Conservation (phyloP, 2,888 invertebrate genomes). For the Cephus spinipes region DNA sequence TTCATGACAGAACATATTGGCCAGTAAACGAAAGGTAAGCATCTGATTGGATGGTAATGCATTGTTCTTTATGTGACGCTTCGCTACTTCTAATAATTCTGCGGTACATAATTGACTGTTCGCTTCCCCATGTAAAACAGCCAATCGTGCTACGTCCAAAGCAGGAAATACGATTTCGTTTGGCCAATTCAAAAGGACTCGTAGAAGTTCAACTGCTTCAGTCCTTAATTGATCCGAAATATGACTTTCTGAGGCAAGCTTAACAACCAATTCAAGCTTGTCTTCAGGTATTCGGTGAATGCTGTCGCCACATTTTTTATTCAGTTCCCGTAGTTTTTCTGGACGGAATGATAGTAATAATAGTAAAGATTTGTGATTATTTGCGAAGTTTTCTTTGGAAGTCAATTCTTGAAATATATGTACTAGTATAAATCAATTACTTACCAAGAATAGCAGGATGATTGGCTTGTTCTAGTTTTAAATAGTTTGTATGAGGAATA, state of each 20-base stretch:
- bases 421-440: slow-evolving; percentile 59
- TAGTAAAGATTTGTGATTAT: neutral
- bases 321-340: slow-evolving; percentile 74
- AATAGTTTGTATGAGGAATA: slow-evolving; percentile 70
- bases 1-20: slow-evolving; percentile 83
- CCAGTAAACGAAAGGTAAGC: slow-evolving; percentile 81
- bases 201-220: slow-evolving; percentile 41
- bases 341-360: slow-evolving; percentile 21
- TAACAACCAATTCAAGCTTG: slow-evolving; percentile 74
- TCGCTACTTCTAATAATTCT: slow-evolving; percentile 64
- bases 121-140: slow-evolving; percentile 78
- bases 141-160: slow-evolving; percentile 87
- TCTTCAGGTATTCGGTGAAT: slow-evolving; percentile 69
- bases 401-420: neutral
- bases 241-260: slow-evolving; percentile 68
- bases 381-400: neutral
- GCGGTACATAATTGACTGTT: slow-evolving; percentile 69
- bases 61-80: slow-evolving; percentile 63
- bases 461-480: slow-evolving; percentile 84
- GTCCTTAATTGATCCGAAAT: slow-evolving; percentile 29
- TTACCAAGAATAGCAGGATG: slow-evolving; percentile 79
- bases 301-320: slow-evolving; percentile 72
- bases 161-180: slow-evolving; percentile 86
- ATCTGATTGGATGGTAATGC: slow-evolving; percentile 79
- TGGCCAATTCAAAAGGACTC: slow-evolving; percentile 54